A percentile compares a stretch with the other conserved stretches of the same genome.
Evolutionary conservation across 2,888 invertebrate species (phyloP).

Genomic region (Liodrosophila aerea): DNA sequence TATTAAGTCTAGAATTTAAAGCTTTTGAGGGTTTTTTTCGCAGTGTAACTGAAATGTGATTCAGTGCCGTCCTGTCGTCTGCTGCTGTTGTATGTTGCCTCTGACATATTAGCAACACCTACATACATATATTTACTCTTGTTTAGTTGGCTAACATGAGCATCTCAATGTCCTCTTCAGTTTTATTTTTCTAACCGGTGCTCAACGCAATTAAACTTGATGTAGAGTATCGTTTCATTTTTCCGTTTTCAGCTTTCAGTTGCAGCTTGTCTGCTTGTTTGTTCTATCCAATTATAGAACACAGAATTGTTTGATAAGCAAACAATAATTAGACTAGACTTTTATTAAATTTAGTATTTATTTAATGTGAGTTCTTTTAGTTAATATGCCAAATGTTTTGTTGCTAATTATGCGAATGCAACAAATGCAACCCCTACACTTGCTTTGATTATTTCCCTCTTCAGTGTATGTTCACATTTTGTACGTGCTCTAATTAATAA

Average conservation of each 20-base stretch:
- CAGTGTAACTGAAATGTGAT: not conserved
- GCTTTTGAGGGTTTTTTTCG: too few species aligned
- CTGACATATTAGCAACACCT: slow-evolving; percentile 7
- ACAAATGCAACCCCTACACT: slow-evolving; percentile 26
- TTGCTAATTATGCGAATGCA: slow-evolving; percentile 67
- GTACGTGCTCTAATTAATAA: slow-evolving; percentile 71
- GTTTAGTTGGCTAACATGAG: slow-evolving; percentile 9
- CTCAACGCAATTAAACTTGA: slow-evolving; percentile 26
- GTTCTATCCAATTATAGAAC: too few species aligned
- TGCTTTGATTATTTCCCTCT: slow-evolving; percentile 59
- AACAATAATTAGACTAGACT: too few species aligned
- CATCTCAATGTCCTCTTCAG: slow-evolving; percentile 1
- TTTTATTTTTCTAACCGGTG: slow-evolving; percentile 1
- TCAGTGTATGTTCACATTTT: slow-evolving; percentile 24
- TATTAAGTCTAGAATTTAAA: too few species aligned
- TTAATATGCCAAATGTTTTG: slow-evolving; percentile 43
- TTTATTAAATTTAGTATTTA: too few species aligned
- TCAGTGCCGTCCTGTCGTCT: not conserved
- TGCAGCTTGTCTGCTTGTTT: too few species aligned
- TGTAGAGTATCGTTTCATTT: slow-evolving; percentile 25
- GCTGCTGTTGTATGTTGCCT: not conserved
- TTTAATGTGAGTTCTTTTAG: too few species aligned
- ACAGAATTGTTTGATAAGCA: too few species aligned
- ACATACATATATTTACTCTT: slow-evolving; percentile 8
- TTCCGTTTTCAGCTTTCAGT: slow-evolving; percentile 7